Evolutionary conservation across 2,888 invertebrate species (phyloP), one percentile per base, ranked within the genome.

Genomic region (Perithous albicinctus): DNA sequence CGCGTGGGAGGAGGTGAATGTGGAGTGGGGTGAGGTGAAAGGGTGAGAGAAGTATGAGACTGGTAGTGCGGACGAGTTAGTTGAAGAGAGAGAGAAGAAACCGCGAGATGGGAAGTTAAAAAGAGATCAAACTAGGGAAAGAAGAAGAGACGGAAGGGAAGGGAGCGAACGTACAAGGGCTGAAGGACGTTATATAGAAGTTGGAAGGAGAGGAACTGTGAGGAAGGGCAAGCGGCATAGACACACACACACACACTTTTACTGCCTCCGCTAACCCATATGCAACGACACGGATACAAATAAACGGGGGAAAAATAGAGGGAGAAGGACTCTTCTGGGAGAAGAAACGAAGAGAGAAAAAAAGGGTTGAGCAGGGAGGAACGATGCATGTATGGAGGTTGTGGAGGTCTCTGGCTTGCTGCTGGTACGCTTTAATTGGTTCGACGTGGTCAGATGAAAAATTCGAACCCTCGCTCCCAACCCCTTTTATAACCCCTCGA

Each of bases 361-460:
- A n/a, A 63, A 69, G 70, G 61, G 54, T 80, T 35, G 78, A 54
- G 76, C n/a, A n/a, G n/a, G n/a, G n/a, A n/a, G 76, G 66, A 72
- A 72, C 41, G 75, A 72, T 59, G 64, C 46, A 48, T 64, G 67
- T 73, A 72, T 59, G 32, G 38, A 38, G 73, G 61, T 41, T 38
- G 48, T 61, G 66, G 78, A n/a, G n/a, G n/a, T n/a, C n/a, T 48
- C 59, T 38, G 59, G 59, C 48, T 38, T 63, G 89, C 59, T 87
- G 88, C 88, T 88, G 90, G 90, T 90, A 89, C 89, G 89, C 89
- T 91, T 91, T 91, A 91, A 92, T 91, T 91, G 90, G 91, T 91
- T 92, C 91, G 91, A 90, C 90, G 91, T 90, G 91, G 91, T 91
- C 90, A 89, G 90, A 91, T 91, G 89, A 90, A 91, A 90, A 91